Conservation (phyloP, 2,888 invertebrate genomes). For the Choristoneura rosaceana region DNA sequence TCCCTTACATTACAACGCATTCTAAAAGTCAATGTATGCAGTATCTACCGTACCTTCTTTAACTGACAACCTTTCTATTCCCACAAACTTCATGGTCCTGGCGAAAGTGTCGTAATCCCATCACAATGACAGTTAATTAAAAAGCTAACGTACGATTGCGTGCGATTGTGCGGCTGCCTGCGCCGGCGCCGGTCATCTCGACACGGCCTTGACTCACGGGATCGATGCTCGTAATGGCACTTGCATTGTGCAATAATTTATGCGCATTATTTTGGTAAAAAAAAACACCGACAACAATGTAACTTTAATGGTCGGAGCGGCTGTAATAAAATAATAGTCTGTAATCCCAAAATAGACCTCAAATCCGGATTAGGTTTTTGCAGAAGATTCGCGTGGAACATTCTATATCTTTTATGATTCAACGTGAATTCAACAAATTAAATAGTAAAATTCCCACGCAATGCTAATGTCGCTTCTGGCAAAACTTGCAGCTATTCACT, state of each 20-base stretch:
- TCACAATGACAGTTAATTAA: constrained; percentile 68
- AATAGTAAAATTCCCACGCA: too few species aligned
- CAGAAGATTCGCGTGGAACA: not conserved
- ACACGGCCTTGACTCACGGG: constrained; percentile 59
- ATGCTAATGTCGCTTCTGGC: not conserved
- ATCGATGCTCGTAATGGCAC: constrained; percentile 44
- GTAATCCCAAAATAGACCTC: constrained; percentile 25
- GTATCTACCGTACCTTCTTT: not conserved
- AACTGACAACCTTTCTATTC: not conserved
- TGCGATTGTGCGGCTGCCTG: constrained; percentile 58
- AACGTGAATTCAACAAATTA: not conserved
- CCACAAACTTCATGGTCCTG: not conserved
- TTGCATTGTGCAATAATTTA: constrained; percentile 51
- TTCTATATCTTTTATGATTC: not conserved
- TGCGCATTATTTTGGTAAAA: constrained; percentile 23
- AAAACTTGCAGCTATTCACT: not conserved
- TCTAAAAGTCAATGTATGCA: too few species aligned
- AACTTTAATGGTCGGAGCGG: constrained; percentile 26
- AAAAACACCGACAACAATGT: constrained; percentile 27
- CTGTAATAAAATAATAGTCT: constrained; percentile 20
- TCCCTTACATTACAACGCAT: too few species aligned
- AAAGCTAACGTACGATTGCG: constrained; percentile 64
- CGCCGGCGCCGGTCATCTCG: constrained; percentile 51
- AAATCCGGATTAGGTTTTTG: constrained; percentile 10
- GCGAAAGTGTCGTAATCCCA: constrained; percentile 51